Evolutionary conservation across 2,113 vertebrate genomes (phyloP).

Genomic region (Calonectris borealis): DNA sequence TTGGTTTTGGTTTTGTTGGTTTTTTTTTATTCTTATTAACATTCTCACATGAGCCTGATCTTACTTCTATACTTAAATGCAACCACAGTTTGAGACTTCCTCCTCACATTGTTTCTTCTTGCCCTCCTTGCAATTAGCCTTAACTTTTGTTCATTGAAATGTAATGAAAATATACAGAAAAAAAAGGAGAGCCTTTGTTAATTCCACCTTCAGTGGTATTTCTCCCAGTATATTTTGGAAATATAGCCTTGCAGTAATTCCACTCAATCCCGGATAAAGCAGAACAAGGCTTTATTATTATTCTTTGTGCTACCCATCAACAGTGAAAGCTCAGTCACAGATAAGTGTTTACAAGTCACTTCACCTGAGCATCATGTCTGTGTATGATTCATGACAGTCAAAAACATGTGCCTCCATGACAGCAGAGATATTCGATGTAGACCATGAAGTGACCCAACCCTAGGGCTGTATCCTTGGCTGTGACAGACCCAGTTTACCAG

Average conservation of each 20-base stretch:
- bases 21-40: background rate
- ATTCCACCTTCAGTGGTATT: background rate
- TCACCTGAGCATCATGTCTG: background rate
- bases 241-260: background rate
- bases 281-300: background rate
- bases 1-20: too few relatives aligned
- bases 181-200: rapidly evolving
- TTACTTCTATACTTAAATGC: background rate
- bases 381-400: background rate
- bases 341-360: background rate
- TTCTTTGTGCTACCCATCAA: background rate
- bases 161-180: background rate
- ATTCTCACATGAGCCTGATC: background rate
- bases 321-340: background rate
- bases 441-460: background rate
- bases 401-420: background rate
- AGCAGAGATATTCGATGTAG: background rate
- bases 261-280: rapidly evolving
- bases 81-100: background rate
- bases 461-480: background rate
- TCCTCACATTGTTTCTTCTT: background rate
- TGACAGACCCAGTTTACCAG: background rate
- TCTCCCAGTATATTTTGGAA: background rate
- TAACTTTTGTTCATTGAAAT: background rate
- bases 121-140: rapidly evolving